Conservation (phyloP, 2,113 vertebrate genomes). For the Mesoclemmys tuberculata region DNA sequence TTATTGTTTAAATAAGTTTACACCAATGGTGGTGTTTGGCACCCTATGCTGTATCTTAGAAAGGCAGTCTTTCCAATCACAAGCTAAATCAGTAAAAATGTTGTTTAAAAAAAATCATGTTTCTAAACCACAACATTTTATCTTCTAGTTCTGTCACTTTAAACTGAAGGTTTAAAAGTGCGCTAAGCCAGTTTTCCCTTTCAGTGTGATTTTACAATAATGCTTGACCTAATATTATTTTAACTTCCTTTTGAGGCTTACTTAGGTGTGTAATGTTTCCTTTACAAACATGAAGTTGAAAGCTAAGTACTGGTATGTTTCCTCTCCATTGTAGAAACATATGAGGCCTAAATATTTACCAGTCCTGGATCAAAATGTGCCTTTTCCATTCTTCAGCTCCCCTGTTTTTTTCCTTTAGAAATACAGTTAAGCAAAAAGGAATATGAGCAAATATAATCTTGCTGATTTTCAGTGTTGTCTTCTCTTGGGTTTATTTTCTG, state of each 20-base stretch:
- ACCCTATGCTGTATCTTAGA: neutral
- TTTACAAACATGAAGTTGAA: neutral
- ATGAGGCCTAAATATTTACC: neutral
- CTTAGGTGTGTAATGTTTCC: neutral
- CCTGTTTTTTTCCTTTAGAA: neutral
- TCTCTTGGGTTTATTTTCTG: rapidly evolving
- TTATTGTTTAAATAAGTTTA: neutral
- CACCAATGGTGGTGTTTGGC: neutral
- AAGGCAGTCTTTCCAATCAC: neutral
- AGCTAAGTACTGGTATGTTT: neutral
- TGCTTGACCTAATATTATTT: neutral
- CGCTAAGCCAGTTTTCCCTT: neutral
- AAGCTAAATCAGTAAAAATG: neutral
- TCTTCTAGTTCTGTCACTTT: neutral
- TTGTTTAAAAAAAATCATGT: neutral
- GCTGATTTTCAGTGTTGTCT: neutral
- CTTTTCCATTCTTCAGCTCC: neutral
- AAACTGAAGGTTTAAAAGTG: neutral
- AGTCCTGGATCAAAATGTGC: neutral
- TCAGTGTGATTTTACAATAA: neutral
- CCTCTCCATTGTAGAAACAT: neutral
- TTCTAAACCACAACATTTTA: neutral
- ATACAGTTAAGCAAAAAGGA: neutral
- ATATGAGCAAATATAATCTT: neutral
- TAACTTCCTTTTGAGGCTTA: neutral